Conservation (phyloP, 1,140 invertebrate genomes). For the Homarus americanus region DNA sequence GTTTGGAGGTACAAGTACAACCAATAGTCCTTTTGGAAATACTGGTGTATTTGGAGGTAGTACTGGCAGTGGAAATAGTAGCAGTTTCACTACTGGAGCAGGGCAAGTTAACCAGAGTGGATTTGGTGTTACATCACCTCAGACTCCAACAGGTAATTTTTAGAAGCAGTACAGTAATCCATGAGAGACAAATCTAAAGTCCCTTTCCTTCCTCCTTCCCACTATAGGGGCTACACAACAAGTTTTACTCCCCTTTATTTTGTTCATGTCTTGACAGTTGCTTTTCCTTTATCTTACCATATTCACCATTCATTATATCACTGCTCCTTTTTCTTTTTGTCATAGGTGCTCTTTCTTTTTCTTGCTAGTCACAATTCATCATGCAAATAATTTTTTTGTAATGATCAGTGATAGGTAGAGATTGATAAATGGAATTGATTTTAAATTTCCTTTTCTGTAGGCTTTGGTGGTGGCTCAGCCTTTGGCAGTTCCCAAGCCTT, state of each 20-base stretch:
- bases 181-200: not conserved
- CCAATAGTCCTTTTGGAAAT: constrained; percentile 39
- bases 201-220: no score
- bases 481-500: constrained; percentile 41
- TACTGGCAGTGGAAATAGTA: not conserved
- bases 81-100: not conserved
- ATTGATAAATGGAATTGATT: no score
- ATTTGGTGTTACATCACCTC: constrained; percentile 47
- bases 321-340: no score
- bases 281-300: no score
- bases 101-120: constrained; percentile 31
- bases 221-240: no score
- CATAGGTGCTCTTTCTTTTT: no score
- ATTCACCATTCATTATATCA: no score
- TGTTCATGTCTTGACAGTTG: no score
- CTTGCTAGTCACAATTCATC: no score
- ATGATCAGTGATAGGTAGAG: no score
- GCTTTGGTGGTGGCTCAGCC: constrained; percentile 31
- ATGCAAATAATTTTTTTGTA: no score
- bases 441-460: constrained; percentile 9
- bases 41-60: constrained; percentile 38
- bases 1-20: constrained; percentile 34
- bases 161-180: not conserved
- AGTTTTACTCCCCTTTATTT: no score
- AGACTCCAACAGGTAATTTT: constrained; percentile 41